phyloP scores from a whole-genome alignment of 2,797 vertebrate species.

The Lerista edwardsae region DNA sequence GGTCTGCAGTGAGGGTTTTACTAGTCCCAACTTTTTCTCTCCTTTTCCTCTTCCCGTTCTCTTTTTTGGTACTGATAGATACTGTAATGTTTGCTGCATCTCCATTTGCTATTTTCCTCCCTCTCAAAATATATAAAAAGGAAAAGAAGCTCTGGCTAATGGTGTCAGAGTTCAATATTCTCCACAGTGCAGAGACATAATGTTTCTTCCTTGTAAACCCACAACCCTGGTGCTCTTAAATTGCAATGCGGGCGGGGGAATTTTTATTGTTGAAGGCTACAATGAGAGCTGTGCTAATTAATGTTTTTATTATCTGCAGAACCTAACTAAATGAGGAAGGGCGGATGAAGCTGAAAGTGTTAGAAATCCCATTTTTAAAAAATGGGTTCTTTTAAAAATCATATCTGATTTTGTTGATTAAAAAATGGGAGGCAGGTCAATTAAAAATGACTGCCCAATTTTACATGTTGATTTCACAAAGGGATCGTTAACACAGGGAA shows the following conservation, averaged over 20 bases:
- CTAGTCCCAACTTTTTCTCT: neutral
- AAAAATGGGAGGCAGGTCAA: neutral
- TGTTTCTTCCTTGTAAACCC: neutral
- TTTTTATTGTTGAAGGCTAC: slow-evolving; percentile 9
- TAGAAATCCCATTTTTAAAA: neutral
- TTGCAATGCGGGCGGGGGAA: neutral
- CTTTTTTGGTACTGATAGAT: neutral
- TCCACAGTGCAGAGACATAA: neutral
- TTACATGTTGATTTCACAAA: neutral
- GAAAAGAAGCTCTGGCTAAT: slow-evolving; percentile 8
- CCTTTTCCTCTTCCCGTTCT: neutral
- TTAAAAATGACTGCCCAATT: neutral
- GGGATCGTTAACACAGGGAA: neutral
- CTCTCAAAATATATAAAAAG: neutral
- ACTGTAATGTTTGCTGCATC: neutral
- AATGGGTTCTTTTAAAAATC: neutral
- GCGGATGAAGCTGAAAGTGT: neutral
- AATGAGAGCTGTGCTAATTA: slow-evolving; percentile 12
- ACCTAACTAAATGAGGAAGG: neutral
- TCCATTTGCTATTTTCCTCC: neutral
- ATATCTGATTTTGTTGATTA: neutral
- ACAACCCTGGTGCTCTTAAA: neutral
- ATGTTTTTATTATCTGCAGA: slow-evolving; percentile 17
- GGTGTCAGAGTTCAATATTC: slow-evolving; percentile 29
- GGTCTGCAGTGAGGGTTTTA: neutral